These are phyloP conservation scores for Hydractinia echinata DNA, from an alignment of 30 jellyfish, hydroid and myxozoan species.

Conservation along the genomic window DNA sequence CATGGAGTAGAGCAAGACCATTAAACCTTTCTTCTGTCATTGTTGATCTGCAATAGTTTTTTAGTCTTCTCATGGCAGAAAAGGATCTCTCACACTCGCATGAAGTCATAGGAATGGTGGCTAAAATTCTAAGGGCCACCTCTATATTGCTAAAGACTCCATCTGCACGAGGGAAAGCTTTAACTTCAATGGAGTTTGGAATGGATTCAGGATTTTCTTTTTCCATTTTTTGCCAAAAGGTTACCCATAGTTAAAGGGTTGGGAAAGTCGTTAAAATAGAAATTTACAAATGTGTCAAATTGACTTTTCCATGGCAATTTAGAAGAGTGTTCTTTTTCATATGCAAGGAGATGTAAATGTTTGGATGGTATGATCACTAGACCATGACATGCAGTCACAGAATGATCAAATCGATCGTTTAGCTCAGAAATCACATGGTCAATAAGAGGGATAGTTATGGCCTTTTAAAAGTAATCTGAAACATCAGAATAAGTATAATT, in stretches of 20 bases:
- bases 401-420: not conserved
- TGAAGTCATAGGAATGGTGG: slow-evolving; percentile 46
- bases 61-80: slow-evolving; percentile 46
- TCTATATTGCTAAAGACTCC: slow-evolving; percentile 36
- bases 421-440: slow-evolving; percentile 8
- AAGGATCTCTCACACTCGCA: slow-evolving; percentile 55
- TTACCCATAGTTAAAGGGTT: slow-evolving; percentile 25
- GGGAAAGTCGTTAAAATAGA: not conserved
- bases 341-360: not conserved
- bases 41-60: slow-evolving; percentile 24
- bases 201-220: not conserved
- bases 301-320: not conserved
- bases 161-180: slow-evolving; percentile 13
- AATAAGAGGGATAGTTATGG: not conserved
- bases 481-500: not conserved
- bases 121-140: slow-evolving; percentile 36
- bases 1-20: slow-evolving; percentile 13
- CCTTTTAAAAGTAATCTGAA: not conserved
- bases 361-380: not conserved
- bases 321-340: not conserved
- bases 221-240: not conserved
- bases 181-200: slow-evolving; percentile 8
- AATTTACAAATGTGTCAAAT: not conserved
- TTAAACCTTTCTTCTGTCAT: slow-evolving; percentile 11
- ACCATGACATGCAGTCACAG: not conserved